These are phyloP conservation scores for Hyposmocoma kahamanoa DNA, from an alignment of 1,140 invertebrate species.

Conservation along the genomic window DNA sequence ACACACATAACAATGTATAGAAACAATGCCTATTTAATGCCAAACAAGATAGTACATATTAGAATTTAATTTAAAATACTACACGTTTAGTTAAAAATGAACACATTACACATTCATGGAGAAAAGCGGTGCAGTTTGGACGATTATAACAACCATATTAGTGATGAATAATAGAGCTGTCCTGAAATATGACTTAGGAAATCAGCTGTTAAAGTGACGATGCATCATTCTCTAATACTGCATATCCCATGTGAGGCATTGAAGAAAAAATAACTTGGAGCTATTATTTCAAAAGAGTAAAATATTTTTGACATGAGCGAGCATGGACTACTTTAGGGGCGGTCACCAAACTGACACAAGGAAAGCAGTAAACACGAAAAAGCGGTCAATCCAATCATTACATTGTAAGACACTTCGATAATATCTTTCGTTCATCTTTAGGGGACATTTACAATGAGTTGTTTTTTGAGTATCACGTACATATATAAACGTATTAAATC, in stretches of 20 bases:
- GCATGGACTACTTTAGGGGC: constrained; percentile 72
- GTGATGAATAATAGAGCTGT: constrained; percentile 73
- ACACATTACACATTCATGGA: constrained; percentile 24
- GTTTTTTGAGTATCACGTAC: constrained; percentile 69
- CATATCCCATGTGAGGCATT: constrained; percentile 70
- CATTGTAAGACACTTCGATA: constrained; percentile 53
- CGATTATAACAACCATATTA: constrained; percentile 55
- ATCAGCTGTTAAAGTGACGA: constrained; percentile 73
- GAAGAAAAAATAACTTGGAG: constrained; percentile 69
- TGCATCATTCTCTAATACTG: constrained; percentile 73
- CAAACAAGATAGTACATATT: constrained; percentile 15
- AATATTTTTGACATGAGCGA: constrained; percentile 70
- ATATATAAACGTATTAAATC: constrained; percentile 36
- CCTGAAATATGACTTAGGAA: constrained; percentile 68
- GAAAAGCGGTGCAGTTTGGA: constrained; percentile 53
- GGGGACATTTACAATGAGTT: constrained; percentile 57
- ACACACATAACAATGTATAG: constrained; percentile 17
- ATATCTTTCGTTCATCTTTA: constrained; percentile 42
- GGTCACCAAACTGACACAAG: constrained; percentile 75
- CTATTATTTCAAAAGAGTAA: constrained; percentile 69
- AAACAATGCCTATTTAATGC: constrained; percentile 8
- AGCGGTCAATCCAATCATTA: constrained; percentile 75
- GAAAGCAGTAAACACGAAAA: constrained; percentile 75
- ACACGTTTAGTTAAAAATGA: constrained; percentile 13
- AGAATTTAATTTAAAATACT: background rate